Evolutionary conservation across 2,113 vertebrate species (phyloP).

Genomic region (Albula glossodonta): DNA sequence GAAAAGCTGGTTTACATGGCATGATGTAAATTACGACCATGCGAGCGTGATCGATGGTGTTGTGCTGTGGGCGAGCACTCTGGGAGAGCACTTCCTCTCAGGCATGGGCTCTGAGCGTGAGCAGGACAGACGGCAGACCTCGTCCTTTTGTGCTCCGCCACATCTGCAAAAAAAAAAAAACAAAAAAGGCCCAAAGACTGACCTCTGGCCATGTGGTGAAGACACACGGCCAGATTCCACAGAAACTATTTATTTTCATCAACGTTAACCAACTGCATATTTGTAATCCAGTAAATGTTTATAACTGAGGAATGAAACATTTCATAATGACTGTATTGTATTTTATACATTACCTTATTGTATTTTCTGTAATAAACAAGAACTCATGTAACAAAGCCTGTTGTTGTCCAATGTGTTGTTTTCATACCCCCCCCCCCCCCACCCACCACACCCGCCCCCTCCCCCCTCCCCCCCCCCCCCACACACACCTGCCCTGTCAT

Average conservation of each 20-base stretch:
- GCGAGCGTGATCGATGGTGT: background rate
- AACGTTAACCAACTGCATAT: conserved; percentile 23
- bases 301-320: conserved; percentile 23
- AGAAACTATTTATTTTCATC: conserved; percentile 35
- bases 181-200: background rate
- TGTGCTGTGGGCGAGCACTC: background rate
- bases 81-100: background rate
- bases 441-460: no score
- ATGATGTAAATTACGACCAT: background rate
- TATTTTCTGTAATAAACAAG: conserved; percentile 40
- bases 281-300: conserved; percentile 38
- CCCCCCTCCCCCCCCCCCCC: no score
- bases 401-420: background rate
- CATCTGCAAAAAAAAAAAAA: background rate
- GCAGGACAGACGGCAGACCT: background rate
- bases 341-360: conserved; percentile 23
- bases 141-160: background rate
- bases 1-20: background rate
- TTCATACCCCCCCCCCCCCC: background rate
- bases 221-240: conserved; percentile 24
- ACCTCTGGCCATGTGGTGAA: background rate
- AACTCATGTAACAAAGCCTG: background rate
- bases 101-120: background rate
- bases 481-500: no score
- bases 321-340: conserved; percentile 29